phyloP scores from a whole-genome alignment of 2,113 vertebrate genomes.

The Stercorarius parasiticus region DNA sequence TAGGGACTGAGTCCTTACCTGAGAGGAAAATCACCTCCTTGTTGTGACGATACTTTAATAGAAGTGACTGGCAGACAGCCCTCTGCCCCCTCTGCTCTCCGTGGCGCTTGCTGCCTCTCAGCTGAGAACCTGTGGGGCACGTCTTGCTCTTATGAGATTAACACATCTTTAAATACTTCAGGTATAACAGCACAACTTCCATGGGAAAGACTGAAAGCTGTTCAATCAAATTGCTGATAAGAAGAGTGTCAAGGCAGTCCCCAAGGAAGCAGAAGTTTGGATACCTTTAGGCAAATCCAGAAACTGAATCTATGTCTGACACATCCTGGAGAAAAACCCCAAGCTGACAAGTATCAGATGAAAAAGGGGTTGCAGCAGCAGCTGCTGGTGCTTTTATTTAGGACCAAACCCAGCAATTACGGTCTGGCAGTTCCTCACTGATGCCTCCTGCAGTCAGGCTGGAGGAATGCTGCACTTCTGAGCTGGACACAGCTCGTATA shows the following conservation, averaged over 20 bases:
- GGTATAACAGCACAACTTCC: neutral
- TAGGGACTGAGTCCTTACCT: conserved; percentile 16
- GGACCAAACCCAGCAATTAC: neutral
- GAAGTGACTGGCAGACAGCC: neutral
- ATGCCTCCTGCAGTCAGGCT: neutral
- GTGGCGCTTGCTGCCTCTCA: neutral
- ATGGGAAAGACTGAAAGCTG: neutral
- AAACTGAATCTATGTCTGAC: neutral
- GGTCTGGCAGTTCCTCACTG: neutral
- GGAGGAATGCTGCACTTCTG: neutral
- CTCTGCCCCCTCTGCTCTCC: neutral
- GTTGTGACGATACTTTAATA: neutral
- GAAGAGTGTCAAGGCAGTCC: neutral
- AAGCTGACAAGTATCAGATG: neutral
- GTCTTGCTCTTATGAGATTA: neutral
- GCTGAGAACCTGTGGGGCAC: neutral
- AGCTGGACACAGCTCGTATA: neutral
- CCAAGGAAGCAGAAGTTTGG: neutral
- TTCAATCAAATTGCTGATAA: neutral
- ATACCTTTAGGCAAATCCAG: neutral
- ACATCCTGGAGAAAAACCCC: neutral
- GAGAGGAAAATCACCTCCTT: conserved; percentile 15
- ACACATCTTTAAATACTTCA: neutral
- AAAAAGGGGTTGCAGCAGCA: neutral
- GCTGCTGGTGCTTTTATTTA: neutral